Conservation (phyloP, 2,113 vertebrate genomes). For the Procavia capensis region DNA sequence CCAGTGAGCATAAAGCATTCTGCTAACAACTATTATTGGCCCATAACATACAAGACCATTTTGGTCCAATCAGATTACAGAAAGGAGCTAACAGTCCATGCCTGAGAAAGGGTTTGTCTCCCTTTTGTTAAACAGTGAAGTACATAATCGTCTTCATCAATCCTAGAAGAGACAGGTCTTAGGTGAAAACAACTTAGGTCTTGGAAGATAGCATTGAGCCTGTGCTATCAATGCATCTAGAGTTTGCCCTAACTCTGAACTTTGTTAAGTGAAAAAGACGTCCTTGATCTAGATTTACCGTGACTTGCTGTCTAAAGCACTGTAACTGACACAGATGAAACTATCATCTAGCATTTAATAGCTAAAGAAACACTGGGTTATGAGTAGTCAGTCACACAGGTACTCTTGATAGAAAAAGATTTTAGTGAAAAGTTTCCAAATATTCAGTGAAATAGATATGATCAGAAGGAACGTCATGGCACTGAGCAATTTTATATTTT, state of each 20-base stretch:
- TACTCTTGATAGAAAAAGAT: conserved; percentile 31
- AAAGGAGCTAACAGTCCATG: neutral
- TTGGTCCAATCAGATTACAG: neutral
- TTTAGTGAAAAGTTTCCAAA: neutral
- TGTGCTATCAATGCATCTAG: neutral
- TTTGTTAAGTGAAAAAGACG: neutral
- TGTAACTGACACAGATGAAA: neutral
- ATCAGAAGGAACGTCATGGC: neutral
- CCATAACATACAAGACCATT: neutral
- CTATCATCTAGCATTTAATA: neutral
- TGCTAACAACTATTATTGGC: neutral
- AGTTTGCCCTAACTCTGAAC: neutral
- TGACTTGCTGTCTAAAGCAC: neutral
- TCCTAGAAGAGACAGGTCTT: neutral
- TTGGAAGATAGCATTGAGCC: neutral
- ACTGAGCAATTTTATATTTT: conserved; percentile 7
- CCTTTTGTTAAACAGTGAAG: neutral
- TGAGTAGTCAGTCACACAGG: neutral
- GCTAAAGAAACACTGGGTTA: conserved; percentile 17
- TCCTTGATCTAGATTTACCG: neutral
- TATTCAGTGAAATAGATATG: too few species aligned
- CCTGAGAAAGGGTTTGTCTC: neutral
- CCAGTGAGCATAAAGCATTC: neutral
- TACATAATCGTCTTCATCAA: neutral
- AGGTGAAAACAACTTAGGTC: neutral